Conservation (phyloP, 2,113 vertebrate genomes). For the Pycnonotus jocosus region DNA sequence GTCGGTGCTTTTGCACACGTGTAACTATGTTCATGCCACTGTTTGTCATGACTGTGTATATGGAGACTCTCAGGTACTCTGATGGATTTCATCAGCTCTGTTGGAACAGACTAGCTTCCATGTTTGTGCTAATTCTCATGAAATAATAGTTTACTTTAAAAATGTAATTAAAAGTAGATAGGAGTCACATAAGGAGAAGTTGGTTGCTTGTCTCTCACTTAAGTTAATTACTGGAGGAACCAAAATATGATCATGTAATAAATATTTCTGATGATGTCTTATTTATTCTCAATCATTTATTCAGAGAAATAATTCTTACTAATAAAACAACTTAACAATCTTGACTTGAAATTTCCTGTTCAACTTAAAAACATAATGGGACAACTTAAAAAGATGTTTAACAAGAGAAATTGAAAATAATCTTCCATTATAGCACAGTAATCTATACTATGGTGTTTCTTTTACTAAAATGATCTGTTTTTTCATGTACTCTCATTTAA, state of each 20-base stretch:
- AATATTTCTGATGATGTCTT: background rate
- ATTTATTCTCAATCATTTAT: background rate
- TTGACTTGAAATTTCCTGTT: background rate
- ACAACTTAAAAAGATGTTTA: background rate
- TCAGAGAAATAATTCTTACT: background rate
- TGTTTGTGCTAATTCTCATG: background rate
- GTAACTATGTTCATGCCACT: background rate
- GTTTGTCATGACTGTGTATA: background rate
- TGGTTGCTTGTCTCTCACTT: conserved; percentile 70
- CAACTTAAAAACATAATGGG: background rate
- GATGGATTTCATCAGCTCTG: background rate
- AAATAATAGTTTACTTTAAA: background rate
- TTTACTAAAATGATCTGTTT: background rate
- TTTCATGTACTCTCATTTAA: background rate
- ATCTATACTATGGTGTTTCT: background rate
- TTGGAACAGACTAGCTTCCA: background rate
- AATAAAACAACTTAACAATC: background rate
- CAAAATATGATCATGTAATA: background rate
- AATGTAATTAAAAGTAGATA: background rate
- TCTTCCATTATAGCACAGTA: background rate
- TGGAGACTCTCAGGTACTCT: background rate
- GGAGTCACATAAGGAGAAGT: conserved; percentile 44
- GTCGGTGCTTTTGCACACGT: fast-evolving
- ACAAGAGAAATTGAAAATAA: background rate
- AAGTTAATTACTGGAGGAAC: conserved; percentile 77